Conservation (phyloP, 1,140 invertebrate species). For the Brachionus calyciflorus region DNA sequence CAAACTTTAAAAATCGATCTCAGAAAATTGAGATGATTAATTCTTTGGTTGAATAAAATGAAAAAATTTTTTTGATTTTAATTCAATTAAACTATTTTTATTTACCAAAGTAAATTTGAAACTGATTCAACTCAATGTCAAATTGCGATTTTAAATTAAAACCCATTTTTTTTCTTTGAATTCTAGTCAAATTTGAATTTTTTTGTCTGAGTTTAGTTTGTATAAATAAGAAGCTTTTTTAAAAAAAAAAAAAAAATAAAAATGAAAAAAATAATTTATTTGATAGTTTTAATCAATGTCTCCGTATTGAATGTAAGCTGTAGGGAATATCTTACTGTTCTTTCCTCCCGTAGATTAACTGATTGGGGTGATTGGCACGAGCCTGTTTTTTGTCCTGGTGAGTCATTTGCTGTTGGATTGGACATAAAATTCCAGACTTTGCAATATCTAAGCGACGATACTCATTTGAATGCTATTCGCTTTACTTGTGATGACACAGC, state of each 20-base stretch:
- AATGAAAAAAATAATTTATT: not conserved
- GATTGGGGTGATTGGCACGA: constrained; percentile 11
- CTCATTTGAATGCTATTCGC: not conserved
- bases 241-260: not conserved
- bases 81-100: no score
- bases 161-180: no score
- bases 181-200: no score
- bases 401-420: not conserved
- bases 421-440: not conserved
- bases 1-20: no score
- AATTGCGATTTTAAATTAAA: no score
- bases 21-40: no score
- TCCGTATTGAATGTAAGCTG: not conserved
- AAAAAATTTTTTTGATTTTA: no score
- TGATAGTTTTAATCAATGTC: not conserved
- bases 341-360: not conserved
- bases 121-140: no score
- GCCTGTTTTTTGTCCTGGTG: not conserved
- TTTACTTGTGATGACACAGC: constrained; percentile 12
- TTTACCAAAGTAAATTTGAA: no score
- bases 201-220: no score
- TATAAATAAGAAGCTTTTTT: not conserved
- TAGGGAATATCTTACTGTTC: not conserved
- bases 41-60: no score
- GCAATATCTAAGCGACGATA: not conserved